Conservation (phyloP, 2,797 vertebrate species). For the Holocentrus rufus region DNA sequence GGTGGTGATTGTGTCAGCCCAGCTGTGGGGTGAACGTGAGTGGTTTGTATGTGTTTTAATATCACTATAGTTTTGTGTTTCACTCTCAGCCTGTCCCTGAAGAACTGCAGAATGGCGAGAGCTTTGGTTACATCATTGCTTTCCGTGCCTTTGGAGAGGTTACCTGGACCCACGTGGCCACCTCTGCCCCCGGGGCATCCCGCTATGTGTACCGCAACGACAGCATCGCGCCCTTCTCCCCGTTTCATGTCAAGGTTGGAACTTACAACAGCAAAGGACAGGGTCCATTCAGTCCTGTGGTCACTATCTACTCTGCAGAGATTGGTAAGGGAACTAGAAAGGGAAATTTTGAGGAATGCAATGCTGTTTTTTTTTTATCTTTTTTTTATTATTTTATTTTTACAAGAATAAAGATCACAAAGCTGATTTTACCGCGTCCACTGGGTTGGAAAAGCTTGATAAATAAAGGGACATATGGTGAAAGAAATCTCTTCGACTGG, state of each 20-base stretch:
- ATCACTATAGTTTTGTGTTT: slow-evolving; percentile 88
- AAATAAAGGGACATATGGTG: slow-evolving; percentile 13
- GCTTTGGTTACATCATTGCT: slow-evolving; percentile 96
- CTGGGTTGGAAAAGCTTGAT: slow-evolving; percentile 14
- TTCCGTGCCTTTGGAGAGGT: slow-evolving; percentile 89
- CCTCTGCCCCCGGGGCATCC: slow-evolving; percentile 88
- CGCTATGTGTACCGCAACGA: slow-evolving; percentile 93
- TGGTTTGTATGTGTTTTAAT: slow-evolving; percentile 87
- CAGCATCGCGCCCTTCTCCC: slow-evolving; percentile 93
- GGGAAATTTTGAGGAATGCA: not conserved
- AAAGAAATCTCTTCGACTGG: slow-evolving; percentile 13
- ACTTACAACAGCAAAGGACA: slow-evolving; percentile 97
- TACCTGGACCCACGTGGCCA: slow-evolving; percentile 94
- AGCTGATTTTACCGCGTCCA: slow-evolving; percentile 36
- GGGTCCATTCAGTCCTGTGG: slow-evolving; percentile 91
- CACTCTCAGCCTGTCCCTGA: slow-evolving; percentile 92
- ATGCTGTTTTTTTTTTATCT: not conserved
- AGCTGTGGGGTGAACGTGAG: slow-evolving; percentile 65
- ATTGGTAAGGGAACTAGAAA: slow-evolving; percentile 83
- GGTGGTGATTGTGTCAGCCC: slow-evolving; percentile 55
- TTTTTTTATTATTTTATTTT: not conserved
- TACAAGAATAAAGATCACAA: slow-evolving; percentile 47
- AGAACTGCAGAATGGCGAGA: slow-evolving; percentile 95
- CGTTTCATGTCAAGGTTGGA: slow-evolving; percentile 94
- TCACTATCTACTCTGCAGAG: slow-evolving; percentile 94